Evolutionary conservation across 2,797 vertebrate genomes (phyloP).

Genomic region (Miichthys miiuy): DNA sequence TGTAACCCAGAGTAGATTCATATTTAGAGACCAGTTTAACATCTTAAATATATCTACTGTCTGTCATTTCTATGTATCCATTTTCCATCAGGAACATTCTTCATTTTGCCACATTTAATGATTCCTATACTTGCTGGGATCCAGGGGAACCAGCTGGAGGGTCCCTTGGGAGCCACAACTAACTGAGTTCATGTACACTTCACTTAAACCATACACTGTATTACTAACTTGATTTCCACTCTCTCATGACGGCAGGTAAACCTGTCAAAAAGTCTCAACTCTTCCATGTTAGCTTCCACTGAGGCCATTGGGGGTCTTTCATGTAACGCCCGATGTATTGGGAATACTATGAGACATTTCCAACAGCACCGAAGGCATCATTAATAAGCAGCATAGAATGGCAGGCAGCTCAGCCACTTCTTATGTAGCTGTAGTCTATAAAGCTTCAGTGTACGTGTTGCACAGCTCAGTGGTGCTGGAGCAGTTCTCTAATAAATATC

Average conservation of each 20-base stretch:
- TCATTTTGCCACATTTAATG: neutral
- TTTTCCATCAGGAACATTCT: neutral
- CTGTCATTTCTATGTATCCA: neutral
- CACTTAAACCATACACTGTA: neutral
- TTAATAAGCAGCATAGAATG: slow-evolving; percentile 6
- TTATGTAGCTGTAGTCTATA: neutral
- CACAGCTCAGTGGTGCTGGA: slow-evolving; percentile 17
- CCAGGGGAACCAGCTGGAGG: neutral
- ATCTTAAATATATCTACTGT: neutral
- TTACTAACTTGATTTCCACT: neutral
- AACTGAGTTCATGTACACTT: neutral
- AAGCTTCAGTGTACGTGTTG: slow-evolving; percentile 33
- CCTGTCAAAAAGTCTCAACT: neutral
- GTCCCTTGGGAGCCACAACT: neutral
- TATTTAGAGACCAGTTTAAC: neutral
- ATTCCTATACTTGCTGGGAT: neutral
- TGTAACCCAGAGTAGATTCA: neutral
- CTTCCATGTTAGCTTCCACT: neutral
- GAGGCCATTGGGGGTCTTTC: neutral
- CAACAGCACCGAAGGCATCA: neutral
- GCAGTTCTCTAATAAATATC: slow-evolving; percentile 39
- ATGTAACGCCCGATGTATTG: neutral
- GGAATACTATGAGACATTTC: neutral
- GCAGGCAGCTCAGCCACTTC: slow-evolving; percentile 1
- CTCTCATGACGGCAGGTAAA: neutral